Evolutionary conservation across 1,140 invertebrate species (phyloP).

Genomic region (Drosophila sucinea): DNA sequence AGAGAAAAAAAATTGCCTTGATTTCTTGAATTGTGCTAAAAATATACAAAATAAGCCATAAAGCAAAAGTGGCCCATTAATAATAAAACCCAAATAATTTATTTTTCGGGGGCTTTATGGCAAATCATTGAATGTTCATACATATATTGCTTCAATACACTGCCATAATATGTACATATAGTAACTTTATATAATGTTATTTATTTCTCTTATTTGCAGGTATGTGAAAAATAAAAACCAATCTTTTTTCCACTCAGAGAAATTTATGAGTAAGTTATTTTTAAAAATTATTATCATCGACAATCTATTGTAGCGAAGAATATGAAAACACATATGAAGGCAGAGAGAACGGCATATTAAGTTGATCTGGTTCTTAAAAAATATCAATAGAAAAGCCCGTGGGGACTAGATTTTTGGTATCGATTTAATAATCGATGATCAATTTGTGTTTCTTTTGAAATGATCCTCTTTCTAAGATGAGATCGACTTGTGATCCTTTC

Average conservation of each 20-base stretch:
- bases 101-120: slow-evolving; percentile 8
- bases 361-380: no score
- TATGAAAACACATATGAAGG: no score
- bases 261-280: background rate
- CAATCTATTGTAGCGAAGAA: no score
- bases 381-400: no score
- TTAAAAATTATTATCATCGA: background rate
- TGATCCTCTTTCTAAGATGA: no score
- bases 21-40: slow-evolving; percentile 26
- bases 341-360: no score
- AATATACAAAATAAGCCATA: slow-evolving; percentile 33
- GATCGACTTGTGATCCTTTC: no score
- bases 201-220: slow-evolving; percentile 32
- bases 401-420: no score
- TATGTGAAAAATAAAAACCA: slow-evolving; percentile 33
- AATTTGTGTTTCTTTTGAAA: no score
- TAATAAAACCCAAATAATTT: slow-evolving; percentile 22
- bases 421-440: no score
- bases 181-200: slow-evolving; percentile 5
- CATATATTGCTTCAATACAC: slow-evolving; percentile 10
- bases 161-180: background rate
- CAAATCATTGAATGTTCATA: slow-evolving; percentile 7
- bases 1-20: slow-evolving; percentile 40
- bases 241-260: background rate
- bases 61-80: slow-evolving; percentile 18